A percentile compares a stretch with the other conserved stretches of the same genome.
Conservation (phyloP, 2,888 invertebrate species). For the Caenorhabditis sulstoni region DNA sequence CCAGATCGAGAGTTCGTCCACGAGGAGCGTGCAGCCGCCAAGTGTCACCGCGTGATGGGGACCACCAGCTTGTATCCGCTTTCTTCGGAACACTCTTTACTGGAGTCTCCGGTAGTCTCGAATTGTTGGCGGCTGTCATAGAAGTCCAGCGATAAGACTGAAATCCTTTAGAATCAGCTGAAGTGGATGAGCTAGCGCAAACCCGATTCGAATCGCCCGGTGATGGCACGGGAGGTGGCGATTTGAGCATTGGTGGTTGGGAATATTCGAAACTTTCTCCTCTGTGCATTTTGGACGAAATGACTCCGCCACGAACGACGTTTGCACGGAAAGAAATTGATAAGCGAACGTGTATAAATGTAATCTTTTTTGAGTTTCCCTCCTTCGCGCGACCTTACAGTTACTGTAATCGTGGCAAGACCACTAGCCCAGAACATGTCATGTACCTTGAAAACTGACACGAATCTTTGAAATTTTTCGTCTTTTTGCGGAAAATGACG, state of each 20-base stretch:
- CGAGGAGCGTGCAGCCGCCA: constrained; percentile 45
- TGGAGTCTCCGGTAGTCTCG: constrained; percentile 35
- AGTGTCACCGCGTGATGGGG: constrained; percentile 49
- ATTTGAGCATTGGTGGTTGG: constrained; percentile 49
- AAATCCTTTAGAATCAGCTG: neutral
- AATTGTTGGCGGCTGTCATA: constrained; percentile 51
- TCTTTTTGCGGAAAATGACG: too few relatives aligned
- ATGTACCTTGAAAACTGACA: constrained; percentile 22
- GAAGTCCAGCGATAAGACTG: constrained; percentile 53
- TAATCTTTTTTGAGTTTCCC: neutral
- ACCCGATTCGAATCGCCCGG: constrained; percentile 41
- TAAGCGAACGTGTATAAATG: neutral
- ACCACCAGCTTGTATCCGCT: constrained; percentile 55
- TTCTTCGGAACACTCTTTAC: constrained; percentile 27
- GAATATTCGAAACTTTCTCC: constrained; percentile 19
- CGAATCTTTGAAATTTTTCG: too few relatives aligned
- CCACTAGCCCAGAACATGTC: neutral
- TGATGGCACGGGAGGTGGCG: constrained; percentile 45
- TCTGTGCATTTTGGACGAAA: constrained; percentile 29
- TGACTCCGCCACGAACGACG: neutral
- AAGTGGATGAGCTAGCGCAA: neutral
- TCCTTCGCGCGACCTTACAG: neutral
- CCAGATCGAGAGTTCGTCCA: constrained; percentile 41
- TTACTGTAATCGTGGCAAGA: constrained; percentile 41
- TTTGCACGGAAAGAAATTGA: constrained; percentile 16